phyloP scores from a whole-genome alignment of 2,113 vertebrate genomes.

The Plotosus lineatus region DNA sequence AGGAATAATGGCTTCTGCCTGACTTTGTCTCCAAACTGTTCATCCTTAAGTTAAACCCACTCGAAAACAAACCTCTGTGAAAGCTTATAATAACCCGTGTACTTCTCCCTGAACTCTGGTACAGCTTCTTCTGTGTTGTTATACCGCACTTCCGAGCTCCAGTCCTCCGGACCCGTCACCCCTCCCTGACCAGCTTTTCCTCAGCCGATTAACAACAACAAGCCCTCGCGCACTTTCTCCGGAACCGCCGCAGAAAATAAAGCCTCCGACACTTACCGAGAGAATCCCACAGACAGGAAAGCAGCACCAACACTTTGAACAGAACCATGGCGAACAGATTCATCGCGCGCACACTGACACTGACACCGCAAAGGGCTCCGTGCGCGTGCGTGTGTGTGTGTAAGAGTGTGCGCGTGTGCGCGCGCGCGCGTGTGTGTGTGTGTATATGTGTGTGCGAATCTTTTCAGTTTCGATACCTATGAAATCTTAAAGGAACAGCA shows the following conservation, averaged over 20 bases:
- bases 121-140: neutral
- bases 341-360: slow-evolving; percentile 51
- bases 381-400: neutral
- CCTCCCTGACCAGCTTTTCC: slow-evolving; percentile 47
- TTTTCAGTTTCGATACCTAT: slow-evolving; percentile 57
- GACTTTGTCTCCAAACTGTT: neutral
- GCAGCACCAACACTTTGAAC: slow-evolving; percentile 59
- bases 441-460: neutral
- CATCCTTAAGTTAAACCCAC: neutral
- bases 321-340: slow-evolving; percentile 65
- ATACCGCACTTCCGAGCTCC: neutral
- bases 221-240: slow-evolving; percentile 45
- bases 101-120: neutral
- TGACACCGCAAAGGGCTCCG: slow-evolving; percentile 6
- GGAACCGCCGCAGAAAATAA: neutral
- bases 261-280: slow-evolving; percentile 63
- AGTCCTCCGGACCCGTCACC: slow-evolving; percentile 37
- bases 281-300: slow-evolving; percentile 60
- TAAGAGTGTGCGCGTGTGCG: neutral
- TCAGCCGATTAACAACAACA: slow-evolving; percentile 30
- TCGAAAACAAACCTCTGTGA: neutral
- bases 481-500: slow-evolving; percentile 63
- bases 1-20: neutral
- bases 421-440: neutral
- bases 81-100: neutral